A percentile compares a stretch with the other conserved stretches of the same genome.
These are phyloP conservation scores for Leptinotarsa lineolata DNA, from an alignment of 1,140 invertebrate species.

Conservation along the genomic window DNA sequence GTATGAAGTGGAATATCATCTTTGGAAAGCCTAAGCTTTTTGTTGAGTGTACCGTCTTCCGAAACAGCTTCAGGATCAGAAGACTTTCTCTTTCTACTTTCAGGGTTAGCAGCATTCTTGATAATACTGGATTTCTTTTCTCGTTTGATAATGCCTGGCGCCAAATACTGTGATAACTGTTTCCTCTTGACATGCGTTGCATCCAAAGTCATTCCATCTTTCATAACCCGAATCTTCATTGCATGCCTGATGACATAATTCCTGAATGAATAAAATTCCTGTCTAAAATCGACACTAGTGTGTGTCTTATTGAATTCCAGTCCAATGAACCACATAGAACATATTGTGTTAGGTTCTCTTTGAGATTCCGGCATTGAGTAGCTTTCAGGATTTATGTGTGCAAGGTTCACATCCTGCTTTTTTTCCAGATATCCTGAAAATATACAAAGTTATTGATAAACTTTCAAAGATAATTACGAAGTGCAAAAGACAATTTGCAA, in stretches of 20 bases:
- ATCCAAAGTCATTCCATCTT: conserved; percentile 91
- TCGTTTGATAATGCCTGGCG: conserved; percentile 70
- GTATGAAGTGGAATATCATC: conserved; percentile 42
- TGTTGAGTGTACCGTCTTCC: conserved; percentile 32
- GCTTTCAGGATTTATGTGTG: conserved; percentile 93
- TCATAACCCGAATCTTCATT: conserved; percentile 76
- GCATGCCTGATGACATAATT: conserved; percentile 72
- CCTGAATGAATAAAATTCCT: conserved; percentile 88
- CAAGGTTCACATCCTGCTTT: conserved; percentile 87
- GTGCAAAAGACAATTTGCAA: too few relatives aligned
- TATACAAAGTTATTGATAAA: conserved; percentile 1
- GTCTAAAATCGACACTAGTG: conserved; percentile 90
- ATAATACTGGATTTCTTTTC: conserved; percentile 65
- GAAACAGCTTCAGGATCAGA: conserved; percentile 45
- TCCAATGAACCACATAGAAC: conserved; percentile 97
- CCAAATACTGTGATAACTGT: conserved; percentile 72
- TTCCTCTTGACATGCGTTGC: conserved; percentile 74
- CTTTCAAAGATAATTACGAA: too few relatives aligned
- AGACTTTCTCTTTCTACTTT: conserved; percentile 46
- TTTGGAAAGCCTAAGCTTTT: conserved; percentile 48
- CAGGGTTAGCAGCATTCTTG: conserved; percentile 25
- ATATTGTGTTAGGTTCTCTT: conserved; percentile 53
- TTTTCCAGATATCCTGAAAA: conserved; percentile 79
- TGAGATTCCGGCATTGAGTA: conserved; percentile 63
- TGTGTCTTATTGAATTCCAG: conserved; percentile 86